Evolutionary conservation across 2,113 vertebrate species (phyloP).

Genomic region (Octodon degus): DNA sequence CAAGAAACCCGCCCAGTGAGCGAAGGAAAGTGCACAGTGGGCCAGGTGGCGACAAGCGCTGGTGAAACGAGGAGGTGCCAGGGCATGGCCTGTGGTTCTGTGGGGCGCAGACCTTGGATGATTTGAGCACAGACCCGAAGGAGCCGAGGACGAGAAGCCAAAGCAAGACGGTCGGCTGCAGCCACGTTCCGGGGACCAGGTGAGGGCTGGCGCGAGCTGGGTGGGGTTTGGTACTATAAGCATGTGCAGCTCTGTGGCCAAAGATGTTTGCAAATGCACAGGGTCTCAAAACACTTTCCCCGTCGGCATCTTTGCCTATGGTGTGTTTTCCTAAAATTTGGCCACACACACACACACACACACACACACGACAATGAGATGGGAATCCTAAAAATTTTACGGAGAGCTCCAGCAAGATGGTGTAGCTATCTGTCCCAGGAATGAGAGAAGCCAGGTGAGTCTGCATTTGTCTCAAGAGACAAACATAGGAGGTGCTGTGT

Average conservation of each 20-base stretch:
- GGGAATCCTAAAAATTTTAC: background rate
- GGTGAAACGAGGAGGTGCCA: background rate
- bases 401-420: background rate
- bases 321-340: background rate
- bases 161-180: background rate
- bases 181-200: background rate
- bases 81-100: background rate
- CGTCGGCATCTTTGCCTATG: background rate
- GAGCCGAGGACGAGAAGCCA: background rate
- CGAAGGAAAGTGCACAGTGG: background rate
- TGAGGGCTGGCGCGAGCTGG: background rate
- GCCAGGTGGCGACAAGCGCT: background rate
- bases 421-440: background rate
- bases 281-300: background rate
- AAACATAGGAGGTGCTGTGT: background rate
- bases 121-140: background rate
- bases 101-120: background rate
- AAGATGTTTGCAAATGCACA: background rate
- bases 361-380: background rate
- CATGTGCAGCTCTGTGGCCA: background rate
- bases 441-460: background rate
- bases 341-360: background rate
- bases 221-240: background rate
- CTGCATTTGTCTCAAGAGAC: background rate
- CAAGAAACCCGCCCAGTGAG: background rate